These are phyloP conservation scores for Pluvianellus socialis DNA, from an alignment of 2,113 vertebrate species.

Conservation along the genomic window DNA sequence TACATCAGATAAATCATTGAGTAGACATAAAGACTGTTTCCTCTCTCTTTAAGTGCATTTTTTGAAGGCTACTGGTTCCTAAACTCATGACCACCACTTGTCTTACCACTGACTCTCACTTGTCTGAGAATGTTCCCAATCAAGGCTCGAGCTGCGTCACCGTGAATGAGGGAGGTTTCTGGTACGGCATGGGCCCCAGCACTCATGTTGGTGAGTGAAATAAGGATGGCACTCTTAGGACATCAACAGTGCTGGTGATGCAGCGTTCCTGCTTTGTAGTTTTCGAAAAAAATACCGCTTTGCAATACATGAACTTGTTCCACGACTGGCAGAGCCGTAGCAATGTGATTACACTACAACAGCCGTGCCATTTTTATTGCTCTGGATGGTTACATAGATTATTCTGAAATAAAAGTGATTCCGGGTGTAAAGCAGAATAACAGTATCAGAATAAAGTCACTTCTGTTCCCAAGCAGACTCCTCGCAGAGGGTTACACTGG, in stretches of 20 bases:
- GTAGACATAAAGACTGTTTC: not conserved
- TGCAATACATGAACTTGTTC: not conserved
- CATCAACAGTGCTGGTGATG: too few relatives aligned
- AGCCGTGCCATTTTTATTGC: not conserved
- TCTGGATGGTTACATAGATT: not conserved
- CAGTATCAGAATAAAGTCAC: not conserved
- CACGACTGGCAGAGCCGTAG: not conserved
- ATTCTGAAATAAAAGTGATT: not conserved
- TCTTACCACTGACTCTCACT: not conserved
- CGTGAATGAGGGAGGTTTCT: not conserved
- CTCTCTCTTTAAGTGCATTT: not conserved
- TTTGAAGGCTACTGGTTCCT: not conserved
- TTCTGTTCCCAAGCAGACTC: not conserved
- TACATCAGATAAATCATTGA: not conserved
- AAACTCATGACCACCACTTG: not conserved
- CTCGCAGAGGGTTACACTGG: not conserved
- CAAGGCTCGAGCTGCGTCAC: not conserved
- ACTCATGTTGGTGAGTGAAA: rapidly evolving
- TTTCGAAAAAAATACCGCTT: not conserved
- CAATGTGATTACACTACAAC: not conserved
- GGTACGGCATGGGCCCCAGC: not conserved
- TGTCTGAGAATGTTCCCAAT: not conserved
- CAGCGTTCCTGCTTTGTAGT: not conserved
- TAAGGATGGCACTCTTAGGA: not conserved
- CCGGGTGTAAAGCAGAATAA: not conserved